Evolutionary conservation across 2,113 vertebrate genomes (phyloP).

Genomic region (Heptranchias perlo): DNA sequence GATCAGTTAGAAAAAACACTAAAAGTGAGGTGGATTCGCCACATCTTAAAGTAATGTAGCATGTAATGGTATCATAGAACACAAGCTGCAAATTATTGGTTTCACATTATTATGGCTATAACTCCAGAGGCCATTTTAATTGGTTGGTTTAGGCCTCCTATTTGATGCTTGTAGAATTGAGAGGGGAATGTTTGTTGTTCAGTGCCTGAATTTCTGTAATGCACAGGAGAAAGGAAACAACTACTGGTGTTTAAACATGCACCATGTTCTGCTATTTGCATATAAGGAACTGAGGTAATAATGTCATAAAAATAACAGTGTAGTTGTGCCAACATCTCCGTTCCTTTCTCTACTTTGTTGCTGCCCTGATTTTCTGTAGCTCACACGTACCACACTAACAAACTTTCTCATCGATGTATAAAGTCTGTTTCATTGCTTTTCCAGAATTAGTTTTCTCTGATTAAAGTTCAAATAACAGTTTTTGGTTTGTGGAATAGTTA

Average conservation of each 20-base stretch:
- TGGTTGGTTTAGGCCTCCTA: background rate
- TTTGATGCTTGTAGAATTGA: background rate
- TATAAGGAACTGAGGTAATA: background rate
- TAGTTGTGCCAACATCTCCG: background rate
- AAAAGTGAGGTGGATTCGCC: too few relatives aligned
- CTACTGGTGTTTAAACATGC: background rate
- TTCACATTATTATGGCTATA: background rate
- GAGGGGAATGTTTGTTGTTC: background rate
- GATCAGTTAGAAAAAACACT: too few relatives aligned
- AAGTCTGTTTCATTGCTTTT: background rate
- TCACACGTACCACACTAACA: background rate
- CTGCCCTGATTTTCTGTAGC: background rate
- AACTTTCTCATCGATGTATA: background rate
- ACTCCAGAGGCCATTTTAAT: background rate
- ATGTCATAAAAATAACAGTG: background rate
- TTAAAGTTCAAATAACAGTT: too few relatives aligned
- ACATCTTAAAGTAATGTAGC: too few relatives aligned
- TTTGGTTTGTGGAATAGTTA: background rate
- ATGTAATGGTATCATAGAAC: too few relatives aligned
- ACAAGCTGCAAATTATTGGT: background rate
- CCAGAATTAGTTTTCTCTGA: background rate
- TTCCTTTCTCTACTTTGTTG: background rate
- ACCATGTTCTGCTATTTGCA: background rate
- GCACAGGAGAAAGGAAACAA: background rate
- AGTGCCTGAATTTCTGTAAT: background rate